phyloP scores from a whole-genome alignment of 2,797 vertebrate genomes.

The Mus spretus region DNA sequence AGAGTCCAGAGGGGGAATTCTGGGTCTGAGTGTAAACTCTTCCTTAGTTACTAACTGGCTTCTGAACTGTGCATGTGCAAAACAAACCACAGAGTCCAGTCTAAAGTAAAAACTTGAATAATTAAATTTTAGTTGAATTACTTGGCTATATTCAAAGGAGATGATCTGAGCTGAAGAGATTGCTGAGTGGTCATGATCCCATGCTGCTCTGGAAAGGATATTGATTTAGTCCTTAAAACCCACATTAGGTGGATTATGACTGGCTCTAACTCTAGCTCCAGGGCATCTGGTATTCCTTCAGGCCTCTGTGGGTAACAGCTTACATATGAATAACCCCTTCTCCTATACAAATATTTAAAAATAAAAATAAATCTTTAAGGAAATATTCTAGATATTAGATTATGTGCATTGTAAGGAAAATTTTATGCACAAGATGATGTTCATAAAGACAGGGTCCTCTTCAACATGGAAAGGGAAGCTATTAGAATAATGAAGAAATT shows the following conservation, averaged over 20 bases:
- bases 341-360: not conserved
- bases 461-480: not conserved
- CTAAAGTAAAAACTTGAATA: not conserved
- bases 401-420: not conserved
- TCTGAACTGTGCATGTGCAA: not conserved
- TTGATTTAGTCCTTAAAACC: not conserved
- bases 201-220: not conserved
- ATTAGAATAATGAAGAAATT: slow-evolving; percentile 50
- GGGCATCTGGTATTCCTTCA: not conserved
- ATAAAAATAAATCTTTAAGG: not conserved
- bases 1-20: not conserved
- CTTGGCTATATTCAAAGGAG: not conserved
- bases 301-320: not conserved
- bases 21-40: not conserved
- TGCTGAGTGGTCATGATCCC: not conserved
- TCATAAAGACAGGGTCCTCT: not conserved
- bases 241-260: too few species aligned
- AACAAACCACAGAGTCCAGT: not conserved
- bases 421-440: slow-evolving; percentile 20
- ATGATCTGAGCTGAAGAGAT: not conserved
- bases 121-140: slow-evolving; percentile 5
- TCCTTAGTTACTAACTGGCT: not conserved
- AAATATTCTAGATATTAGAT: not conserved
- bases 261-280: not conserved
- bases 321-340: not conserved